These are phyloP conservation scores for Limosa lapponica DNA, from an alignment of 2,797 vertebrate species.

Conservation along the genomic window DNA sequence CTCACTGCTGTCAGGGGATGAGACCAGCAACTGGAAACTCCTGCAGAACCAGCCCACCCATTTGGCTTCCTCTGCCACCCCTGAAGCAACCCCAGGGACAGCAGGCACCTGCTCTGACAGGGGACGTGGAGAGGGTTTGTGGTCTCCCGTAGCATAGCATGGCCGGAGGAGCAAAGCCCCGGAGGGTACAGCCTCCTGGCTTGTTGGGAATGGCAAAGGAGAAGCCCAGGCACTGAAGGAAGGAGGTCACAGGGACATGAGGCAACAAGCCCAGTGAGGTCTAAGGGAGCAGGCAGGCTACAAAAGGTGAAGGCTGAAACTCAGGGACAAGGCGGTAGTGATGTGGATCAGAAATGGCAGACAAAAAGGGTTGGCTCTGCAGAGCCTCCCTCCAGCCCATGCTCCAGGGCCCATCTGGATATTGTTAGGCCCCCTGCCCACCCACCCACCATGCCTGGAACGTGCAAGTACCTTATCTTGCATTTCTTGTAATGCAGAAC, in stretches of 20 bases:
- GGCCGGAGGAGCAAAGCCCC: neutral
- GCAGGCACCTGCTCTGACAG: neutral
- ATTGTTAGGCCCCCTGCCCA: slow-evolving; percentile 61
- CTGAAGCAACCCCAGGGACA: neutral
- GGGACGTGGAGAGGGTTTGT: neutral
- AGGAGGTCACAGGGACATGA: accelerated
- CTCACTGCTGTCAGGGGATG: neutral
- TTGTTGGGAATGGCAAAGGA: neutral
- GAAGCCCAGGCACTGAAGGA: neutral
- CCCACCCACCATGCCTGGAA: slow-evolving; percentile 66
- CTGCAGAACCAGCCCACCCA: neutral
- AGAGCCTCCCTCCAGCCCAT: neutral
- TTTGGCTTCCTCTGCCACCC: neutral
- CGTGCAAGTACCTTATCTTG: slow-evolving; percentile 66
- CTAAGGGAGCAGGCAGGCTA: neutral
- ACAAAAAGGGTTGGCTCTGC: neutral
- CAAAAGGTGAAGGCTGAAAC: neutral
- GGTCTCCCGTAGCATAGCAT: accelerated
- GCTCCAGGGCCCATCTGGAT: slow-evolving; percentile 57
- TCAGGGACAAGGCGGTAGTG: neutral
- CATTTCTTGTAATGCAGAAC: slow-evolving; percentile 65
- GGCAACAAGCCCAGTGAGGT: neutral
- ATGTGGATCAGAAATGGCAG: neutral
- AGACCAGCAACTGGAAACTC: neutral
- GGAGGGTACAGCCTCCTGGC: neutral